Base-by-base conservation (phyloP, 2,113 vertebrate species). In the Delphinus delphis region DNA sequence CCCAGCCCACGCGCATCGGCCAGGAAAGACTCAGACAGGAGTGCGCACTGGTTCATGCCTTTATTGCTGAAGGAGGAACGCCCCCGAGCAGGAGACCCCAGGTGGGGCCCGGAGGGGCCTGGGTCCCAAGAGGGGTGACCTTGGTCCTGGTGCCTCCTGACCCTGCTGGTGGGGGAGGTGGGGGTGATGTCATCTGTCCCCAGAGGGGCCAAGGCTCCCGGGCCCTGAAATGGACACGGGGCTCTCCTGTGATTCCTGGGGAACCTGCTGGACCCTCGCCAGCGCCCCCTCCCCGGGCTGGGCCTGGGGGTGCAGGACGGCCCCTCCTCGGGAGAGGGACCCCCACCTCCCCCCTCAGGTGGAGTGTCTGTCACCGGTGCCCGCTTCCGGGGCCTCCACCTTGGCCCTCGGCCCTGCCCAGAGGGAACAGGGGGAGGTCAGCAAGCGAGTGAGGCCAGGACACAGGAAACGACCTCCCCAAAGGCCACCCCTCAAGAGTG, bases 1-100 rank as follows among this genome's bases (percentile, higher is more conserved):
- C 65, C 62, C 47, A 0, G 12, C 7, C 18, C 11, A 11, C 21
- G 5, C 26, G 0, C 5, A 1, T 47, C 2, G 0, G 31, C 53
- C 71, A 62, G 28, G 55, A 76, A 58, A 28, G 79, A 83, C 38
- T 20, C 67, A 62, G 90, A 15, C 25, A 5, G 38, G 44, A 60
- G 13, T 4, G 7, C 4, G 14, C 33, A n/a, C 20, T 21, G 50
- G 38, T 9, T 87, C 28, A 33, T 11, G 8, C 60, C 84, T 71
- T 87, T 71, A 71, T 71, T 92, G 79, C 14, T n/a, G 89, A 23
- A 18, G n/a, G 21, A 53, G n/a, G 21, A 80, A 6, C 0, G 0
- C 31, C 50, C 26, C 53, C 1, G 4, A 28, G 8, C 28, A 36
- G 79, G 31, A 60, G 76, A 31, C 74, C 38, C 33, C 60, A 55